These are phyloP conservation scores for Rhingia rostrata DNA, from an alignment of 2,888 invertebrate species.

Conservation along the genomic window DNA sequence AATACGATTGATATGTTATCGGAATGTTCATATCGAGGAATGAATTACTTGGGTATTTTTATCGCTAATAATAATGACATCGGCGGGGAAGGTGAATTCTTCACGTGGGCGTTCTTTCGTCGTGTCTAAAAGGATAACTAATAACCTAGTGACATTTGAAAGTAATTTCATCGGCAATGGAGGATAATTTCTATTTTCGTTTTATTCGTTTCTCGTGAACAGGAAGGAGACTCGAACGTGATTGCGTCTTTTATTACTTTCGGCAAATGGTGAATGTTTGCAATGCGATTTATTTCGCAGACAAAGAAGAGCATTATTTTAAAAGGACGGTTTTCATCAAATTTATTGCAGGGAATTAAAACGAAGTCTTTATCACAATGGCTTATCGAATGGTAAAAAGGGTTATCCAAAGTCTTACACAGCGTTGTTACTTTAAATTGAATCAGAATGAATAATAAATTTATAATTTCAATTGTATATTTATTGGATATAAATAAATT, in stretches of 20 bases:
- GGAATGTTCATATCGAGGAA: conserved; percentile 38
- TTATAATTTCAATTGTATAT: too few relatives aligned
- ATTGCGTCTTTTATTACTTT: conserved; percentile 26
- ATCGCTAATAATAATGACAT: neutral
- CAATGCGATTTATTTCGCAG: neutral
- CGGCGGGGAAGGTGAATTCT: neutral
- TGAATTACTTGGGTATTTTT: conserved; percentile 16
- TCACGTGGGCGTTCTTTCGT: neutral
- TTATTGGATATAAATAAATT: too few relatives aligned
- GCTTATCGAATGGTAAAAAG: too few relatives aligned
- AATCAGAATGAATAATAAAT: too few relatives aligned
- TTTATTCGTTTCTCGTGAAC: conserved; percentile 8
- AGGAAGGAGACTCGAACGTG: conserved; percentile 1
- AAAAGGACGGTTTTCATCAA: too few relatives aligned
- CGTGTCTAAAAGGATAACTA: neutral
- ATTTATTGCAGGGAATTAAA: too few relatives aligned
- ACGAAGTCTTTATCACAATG: too few relatives aligned
- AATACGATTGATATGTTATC: conserved; percentile 34
- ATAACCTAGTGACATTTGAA: conserved; percentile 48
- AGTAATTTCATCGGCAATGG: conserved; percentile 34
- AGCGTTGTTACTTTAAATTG: too few relatives aligned
- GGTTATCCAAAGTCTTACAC: too few relatives aligned
- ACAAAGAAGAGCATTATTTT: too few relatives aligned
- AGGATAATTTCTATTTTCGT: conserved; percentile 31
- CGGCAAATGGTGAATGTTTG: neutral